These are phyloP conservation scores for Agelastica alni DNA, from an alignment of 2,888 invertebrate genomes.

Conservation along the genomic window DNA sequence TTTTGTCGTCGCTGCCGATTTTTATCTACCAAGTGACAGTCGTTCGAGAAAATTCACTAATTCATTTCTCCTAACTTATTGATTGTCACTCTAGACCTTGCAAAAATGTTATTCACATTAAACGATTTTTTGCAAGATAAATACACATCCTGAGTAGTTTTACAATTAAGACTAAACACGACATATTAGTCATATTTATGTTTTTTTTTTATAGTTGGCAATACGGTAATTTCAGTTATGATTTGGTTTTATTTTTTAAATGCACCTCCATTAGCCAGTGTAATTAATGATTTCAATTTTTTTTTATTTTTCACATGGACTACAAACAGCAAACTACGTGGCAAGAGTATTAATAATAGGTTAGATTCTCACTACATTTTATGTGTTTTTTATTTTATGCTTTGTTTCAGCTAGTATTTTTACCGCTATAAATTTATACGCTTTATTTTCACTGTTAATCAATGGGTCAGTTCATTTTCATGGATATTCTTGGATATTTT, in stretches of 20 bases:
- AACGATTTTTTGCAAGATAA: no score
- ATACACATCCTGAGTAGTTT: constrained; percentile 4
- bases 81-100: no score
- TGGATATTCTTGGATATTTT: no score
- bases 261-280: constrained; percentile 43
- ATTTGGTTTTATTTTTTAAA: constrained; percentile 39
- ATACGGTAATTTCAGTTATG: constrained; percentile 21
- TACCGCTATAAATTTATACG: constrained; percentile 8
- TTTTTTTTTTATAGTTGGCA: constrained; percentile 27
- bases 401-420: constrained; percentile 10
- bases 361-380: constrained; percentile 63
- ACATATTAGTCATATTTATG: no score
- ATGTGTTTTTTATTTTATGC: constrained; percentile 41
- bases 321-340: constrained; percentile 75
- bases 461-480: background rate
- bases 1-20: no score
- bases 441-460: background rate
- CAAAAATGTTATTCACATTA: no score
- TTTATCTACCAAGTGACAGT: no score
- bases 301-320: constrained; percentile 54
- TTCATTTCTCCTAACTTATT: no score
- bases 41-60: no score
- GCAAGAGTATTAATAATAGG: constrained; percentile 76
- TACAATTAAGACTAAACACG: constrained; percentile 18
- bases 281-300: constrained; percentile 44